Evolutionary conservation across 2,797 vertebrate species (phyloP), one percentile per base, ranked within the genome.

Genomic region (Anguilla anguilla): DNA sequence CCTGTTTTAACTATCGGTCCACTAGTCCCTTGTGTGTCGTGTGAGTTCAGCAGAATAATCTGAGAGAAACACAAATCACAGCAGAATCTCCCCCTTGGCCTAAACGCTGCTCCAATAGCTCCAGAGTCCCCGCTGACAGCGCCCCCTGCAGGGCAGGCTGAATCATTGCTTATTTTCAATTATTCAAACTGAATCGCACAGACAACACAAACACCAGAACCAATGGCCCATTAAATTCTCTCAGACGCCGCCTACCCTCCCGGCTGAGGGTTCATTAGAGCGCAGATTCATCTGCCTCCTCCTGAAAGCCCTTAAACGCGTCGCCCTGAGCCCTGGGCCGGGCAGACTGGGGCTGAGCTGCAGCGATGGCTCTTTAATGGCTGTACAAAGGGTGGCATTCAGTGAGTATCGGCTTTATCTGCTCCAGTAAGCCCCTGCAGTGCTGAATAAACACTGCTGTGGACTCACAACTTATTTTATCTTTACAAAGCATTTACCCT

Each of bases 211-310:
- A 83, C 87, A 35, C 17, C n/a, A 83, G 51, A 79, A 46, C 4
- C 43, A 81, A 64, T 81, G 84, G 74, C 84, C 87, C 53, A 51
- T 79, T 81, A 88, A 88, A 86, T 85, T 9, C 17, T 67, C 51
- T 86, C 85, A 82, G 57, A 86, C 11, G 57, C n/a, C 59, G 55
- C 84, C 51, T 15, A 15, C 3, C 43, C 67, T 51, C 39, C 69
- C n/a, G 19, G n/a, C n/a, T 85, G 1, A 61, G 35, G 11, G 25
- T 57, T 67, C 55, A 61, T 85, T 85, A 85, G 3, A 61, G 25
- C 9, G 61, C 31, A 86, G 31, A 72, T 39, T 55, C 35, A 35
- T 43, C 67, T 25, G 11, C 3, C 53, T 59, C 9, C 59, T 64
- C 57, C 59, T 28, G 39, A 77, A 6, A 49, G 17, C 87, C 83